Conservation (phyloP, 2,888 invertebrate genomes). For the Hypsopygia costalis region DNA sequence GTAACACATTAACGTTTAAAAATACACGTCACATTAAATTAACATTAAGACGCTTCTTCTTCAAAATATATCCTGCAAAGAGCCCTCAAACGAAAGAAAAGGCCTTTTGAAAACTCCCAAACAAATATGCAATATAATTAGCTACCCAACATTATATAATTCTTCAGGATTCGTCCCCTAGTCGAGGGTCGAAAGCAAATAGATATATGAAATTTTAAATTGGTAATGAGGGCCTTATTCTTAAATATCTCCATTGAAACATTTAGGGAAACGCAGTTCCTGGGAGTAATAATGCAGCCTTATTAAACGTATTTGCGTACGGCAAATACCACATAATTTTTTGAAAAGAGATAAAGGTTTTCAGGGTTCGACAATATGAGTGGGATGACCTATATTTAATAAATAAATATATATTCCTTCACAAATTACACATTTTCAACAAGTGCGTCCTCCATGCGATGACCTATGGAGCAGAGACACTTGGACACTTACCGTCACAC, state of each 20-base stretch:
- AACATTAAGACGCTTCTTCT: constrained; percentile 14
- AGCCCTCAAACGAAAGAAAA: constrained; percentile 16
- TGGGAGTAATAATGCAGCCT: neutral
- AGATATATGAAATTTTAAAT: constrained; percentile 14
- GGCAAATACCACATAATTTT: too few relatives aligned
- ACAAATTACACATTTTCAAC: too few relatives aligned
- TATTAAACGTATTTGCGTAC: too few relatives aligned
- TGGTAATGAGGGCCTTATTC: neutral
- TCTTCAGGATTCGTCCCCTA: constrained; percentile 28
- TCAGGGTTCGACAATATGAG: too few relatives aligned
- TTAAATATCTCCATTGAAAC: neutral
- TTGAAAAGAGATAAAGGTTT: too few relatives aligned
- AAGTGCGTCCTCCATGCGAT: too few relatives aligned
- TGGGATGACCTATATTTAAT: too few relatives aligned
- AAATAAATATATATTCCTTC: too few relatives aligned
- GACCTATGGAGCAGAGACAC: too few relatives aligned
- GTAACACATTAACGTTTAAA: too few relatives aligned
- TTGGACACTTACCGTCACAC: too few relatives aligned
- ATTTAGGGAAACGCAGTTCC: neutral
- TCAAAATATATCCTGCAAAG: constrained; percentile 26
- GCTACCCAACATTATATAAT: constrained; percentile 49
- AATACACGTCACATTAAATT: neutral
- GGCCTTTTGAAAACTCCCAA: constrained; percentile 33
- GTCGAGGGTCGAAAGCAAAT: constrained; percentile 14
- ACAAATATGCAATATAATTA: constrained; percentile 59